Percentiles rank a stretch among this genome's conserved stretches.
Evolutionary conservation across 2,113 vertebrate species (phyloP).

Genomic region (Nettapus auritus): DNA sequence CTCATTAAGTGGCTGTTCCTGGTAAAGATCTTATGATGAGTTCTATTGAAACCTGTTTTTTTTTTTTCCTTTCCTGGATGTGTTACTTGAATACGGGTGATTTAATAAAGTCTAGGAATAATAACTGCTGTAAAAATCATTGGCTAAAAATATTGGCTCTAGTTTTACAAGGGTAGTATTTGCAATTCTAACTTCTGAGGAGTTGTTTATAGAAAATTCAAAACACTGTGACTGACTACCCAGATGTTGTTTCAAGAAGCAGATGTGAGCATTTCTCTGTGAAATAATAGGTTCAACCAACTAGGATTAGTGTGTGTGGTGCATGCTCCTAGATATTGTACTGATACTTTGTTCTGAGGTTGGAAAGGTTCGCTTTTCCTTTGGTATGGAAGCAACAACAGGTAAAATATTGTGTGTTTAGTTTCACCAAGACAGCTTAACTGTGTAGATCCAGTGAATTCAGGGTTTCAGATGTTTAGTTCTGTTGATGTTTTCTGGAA

Average conservation of each 20-base stretch:
- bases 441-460: background rate
- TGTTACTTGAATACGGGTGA: background rate
- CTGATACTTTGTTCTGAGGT: background rate
- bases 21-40: background rate
- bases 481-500: background rate
- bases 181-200: background rate
- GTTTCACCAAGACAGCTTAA: background rate
- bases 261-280: background rate
- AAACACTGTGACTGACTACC: background rate
- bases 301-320: background rate
- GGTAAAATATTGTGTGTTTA: background rate
- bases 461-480: no score
- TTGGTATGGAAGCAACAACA: background rate
- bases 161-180: background rate
- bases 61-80: background rate
- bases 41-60: background rate
- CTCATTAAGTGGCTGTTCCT: background rate
- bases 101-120: background rate
- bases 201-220: background rate
- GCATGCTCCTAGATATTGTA: accelerated
- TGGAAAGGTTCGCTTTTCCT: background rate
- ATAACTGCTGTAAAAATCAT: background rate
- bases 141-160: background rate
- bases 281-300: background rate
- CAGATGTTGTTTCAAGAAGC: background rate